Evolutionary conservation across 2,888 invertebrate genomes (phyloP), one percentile per base, ranked within the genome.

Genomic region (Sarcophaga subvicina): DNA sequence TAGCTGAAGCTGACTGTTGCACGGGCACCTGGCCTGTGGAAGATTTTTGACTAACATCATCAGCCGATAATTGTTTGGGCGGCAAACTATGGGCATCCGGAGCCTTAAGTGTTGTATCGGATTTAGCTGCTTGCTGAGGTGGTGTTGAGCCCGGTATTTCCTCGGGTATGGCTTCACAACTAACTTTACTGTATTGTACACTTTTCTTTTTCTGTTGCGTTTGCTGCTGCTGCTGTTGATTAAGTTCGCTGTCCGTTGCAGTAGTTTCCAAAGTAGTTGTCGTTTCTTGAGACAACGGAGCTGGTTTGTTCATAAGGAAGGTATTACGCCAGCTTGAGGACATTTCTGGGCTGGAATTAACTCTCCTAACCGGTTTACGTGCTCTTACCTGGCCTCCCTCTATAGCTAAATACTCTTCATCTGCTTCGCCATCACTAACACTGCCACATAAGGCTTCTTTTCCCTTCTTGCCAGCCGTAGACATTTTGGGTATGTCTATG

Each of bases 301-400:
- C 89, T 10, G 91, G 93, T 63, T 93, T 93, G 49, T 90, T 89
- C 3, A 90, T 89, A 17, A 95, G 91, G 90, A 96, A 95, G 86
- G 96, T 95, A 93, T 95, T 95, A 89, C 97, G 96, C 97, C 97
- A 97, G 91, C 96, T 96, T 2, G 97, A 96, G 86, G 97, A 97
- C 98, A 98, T 98, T 94, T 98, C 98, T 1, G 98, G 98, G 90
- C 98, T 98, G 76, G 98, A 98, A 94, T 98, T 98, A 66, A 97
- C 97, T 86, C 98, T 95, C 1, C 97, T 95, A 83, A 98, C 98
- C 11, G 97, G 97, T 94, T 97, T 97, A 14, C 97, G 95, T 0
- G 96, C 95, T 90, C 92, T 89, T 72, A 90, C 89, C 63, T 94
- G 94, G 85, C 94, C 94, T 90, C 94, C 93, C n/a, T 91, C 92